phyloP scores from a whole-genome alignment of 2,797 vertebrate species.

The Distichodus sexfasciatus region DNA sequence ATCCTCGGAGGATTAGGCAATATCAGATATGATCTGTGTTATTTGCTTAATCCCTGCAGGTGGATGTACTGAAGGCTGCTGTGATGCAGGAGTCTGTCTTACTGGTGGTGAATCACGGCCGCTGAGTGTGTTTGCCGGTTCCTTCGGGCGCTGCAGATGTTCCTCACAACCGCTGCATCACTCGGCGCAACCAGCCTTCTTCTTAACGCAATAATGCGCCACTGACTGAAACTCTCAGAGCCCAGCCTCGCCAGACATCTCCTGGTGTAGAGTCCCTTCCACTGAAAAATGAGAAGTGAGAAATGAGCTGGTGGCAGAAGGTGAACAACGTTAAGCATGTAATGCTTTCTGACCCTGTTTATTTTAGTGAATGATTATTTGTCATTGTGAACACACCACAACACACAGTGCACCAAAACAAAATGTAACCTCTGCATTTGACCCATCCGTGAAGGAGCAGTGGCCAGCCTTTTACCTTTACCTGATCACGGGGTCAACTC shows the following conservation, averaged over 20 bases:
- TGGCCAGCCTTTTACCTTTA: too few relatives aligned
- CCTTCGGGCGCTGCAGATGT: constrained; percentile 15
- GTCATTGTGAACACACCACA: too few relatives aligned
- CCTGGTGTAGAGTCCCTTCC: constrained; percentile 29
- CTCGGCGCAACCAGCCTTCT: constrained; percentile 38
- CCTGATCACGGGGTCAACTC: too few relatives aligned
- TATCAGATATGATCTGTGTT: background rate
- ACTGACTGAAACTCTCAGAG: background rate
- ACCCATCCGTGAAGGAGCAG: too few relatives aligned
- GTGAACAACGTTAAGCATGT: background rate
- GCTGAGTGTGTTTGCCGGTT: constrained; percentile 28
- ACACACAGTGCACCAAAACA: too few relatives aligned
- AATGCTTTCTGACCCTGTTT: too few relatives aligned
- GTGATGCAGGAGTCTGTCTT: constrained; percentile 2
- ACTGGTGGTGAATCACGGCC: constrained; percentile 32
- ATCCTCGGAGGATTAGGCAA: constrained; percentile 3
- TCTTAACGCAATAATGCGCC: constrained; percentile 18
- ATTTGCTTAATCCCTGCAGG: background rate
- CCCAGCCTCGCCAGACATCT: background rate
- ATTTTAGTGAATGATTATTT: too few relatives aligned
- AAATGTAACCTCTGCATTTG: too few relatives aligned
- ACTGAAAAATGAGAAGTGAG: constrained; percentile 25
- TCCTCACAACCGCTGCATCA: background rate
- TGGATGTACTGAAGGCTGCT: background rate
- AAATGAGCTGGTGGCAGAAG: background rate